phyloP scores from a whole-genome alignment of 2,113 vertebrate species.

The Phaethon lepturus region DNA sequence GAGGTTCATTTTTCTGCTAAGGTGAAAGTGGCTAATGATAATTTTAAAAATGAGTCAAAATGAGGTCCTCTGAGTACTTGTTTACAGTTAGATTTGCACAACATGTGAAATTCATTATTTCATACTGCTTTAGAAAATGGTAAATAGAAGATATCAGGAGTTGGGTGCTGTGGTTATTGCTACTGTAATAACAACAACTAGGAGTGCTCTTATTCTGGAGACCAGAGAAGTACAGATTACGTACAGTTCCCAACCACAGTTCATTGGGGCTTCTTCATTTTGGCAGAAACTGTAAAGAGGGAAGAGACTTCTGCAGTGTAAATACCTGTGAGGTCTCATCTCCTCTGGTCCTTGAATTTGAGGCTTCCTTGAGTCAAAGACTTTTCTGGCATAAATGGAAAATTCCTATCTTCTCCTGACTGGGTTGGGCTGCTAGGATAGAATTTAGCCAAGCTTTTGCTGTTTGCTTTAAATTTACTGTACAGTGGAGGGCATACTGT shows the following conservation, averaged over 20 bases:
- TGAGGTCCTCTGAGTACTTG: background rate
- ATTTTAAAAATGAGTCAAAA: background rate
- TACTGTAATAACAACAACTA: background rate
- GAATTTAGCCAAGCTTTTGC: background rate
- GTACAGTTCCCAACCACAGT: background rate
- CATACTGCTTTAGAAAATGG: background rate
- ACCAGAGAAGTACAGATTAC: background rate
- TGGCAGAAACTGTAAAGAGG: background rate
- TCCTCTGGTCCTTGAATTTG: background rate
- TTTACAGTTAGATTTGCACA: background rate
- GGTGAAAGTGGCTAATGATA: background rate
- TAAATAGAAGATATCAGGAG: background rate
- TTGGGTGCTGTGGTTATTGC: background rate
- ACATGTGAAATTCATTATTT: background rate
- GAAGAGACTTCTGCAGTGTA: background rate
- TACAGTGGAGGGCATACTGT: background rate
- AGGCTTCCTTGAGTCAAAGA: background rate
- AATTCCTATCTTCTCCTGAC: background rate
- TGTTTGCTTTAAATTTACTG: background rate
- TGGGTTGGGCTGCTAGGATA: background rate
- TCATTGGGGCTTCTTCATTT: background rate
- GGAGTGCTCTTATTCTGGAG: background rate
- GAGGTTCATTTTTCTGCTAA: background rate
- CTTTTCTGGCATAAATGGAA: background rate
- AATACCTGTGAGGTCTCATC: background rate